These are phyloP conservation scores for Catocala nupta DNA, from an alignment of 2,888 invertebrate genomes.

Conservation along the genomic window DNA sequence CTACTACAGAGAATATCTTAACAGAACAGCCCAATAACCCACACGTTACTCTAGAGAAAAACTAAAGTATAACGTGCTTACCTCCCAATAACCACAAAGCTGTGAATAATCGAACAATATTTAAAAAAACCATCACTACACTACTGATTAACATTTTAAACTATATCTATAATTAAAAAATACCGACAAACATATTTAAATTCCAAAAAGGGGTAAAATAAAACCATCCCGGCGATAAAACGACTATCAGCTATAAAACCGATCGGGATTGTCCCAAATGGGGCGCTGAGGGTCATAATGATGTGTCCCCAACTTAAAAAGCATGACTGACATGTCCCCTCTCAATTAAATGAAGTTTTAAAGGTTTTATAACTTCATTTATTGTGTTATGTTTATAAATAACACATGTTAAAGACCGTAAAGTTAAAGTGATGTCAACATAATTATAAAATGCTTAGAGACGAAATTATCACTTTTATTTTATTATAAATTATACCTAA, in stretches of 20 bases:
- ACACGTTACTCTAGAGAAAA: no score
- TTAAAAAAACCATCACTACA: not conserved
- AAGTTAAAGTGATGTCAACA: not conserved
- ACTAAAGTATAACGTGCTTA: no score
- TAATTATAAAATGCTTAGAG: no score
- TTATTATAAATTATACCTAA: no score
- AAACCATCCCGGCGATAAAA: not conserved
- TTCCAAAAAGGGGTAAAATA: not conserved
- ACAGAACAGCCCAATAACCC: no score
- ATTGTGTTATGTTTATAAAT: constrained; percentile 6
- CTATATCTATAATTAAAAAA: not conserved
- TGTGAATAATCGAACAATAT: no score
- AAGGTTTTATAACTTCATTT: constrained; percentile 20
- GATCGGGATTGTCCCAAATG: not conserved
- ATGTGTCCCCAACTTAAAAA: constrained; percentile 4
- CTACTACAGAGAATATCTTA: no score
- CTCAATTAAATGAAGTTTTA: constrained; percentile 16
- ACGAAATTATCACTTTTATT: no score
- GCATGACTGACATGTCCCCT: constrained; percentile 14
- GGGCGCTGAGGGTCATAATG: not conserved
- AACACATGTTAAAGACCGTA: not conserved
- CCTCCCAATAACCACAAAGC: no score
- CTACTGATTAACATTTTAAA: not conserved
- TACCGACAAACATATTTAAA: not conserved
- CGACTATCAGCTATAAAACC: not conserved